These are phyloP conservation scores for Muscicapa comitata DNA, from an alignment of 2,797 vertebrate genomes.

Conservation along the genomic window DNA sequence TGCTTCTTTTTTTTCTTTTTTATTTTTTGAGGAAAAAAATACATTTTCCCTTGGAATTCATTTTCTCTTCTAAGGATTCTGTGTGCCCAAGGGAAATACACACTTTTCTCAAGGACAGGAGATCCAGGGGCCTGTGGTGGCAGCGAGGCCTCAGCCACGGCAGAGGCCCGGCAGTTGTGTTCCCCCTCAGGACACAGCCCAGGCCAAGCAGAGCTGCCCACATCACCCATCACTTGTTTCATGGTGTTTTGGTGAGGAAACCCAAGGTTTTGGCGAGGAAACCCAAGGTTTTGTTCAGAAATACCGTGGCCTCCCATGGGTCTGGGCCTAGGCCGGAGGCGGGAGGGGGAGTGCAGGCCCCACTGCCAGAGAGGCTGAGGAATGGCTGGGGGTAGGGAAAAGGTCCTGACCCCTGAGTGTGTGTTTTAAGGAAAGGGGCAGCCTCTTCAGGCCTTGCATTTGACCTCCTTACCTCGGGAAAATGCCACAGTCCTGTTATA, in stretches of 20 bases:
- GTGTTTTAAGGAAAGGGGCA: background rate
- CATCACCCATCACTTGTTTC: rapidly evolving
- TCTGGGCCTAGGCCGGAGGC: too few relatives aligned
- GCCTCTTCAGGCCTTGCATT: background rate
- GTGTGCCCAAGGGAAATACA: slow-evolving; percentile 44
- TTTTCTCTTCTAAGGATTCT: background rate
- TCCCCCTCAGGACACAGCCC: background rate
- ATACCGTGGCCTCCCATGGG: rapidly evolving
- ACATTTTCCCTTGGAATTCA: background rate
- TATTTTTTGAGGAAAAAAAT: too few relatives aligned
- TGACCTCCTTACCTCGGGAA: background rate
- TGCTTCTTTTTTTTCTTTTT: background rate
- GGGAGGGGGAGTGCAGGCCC: rapidly evolving
- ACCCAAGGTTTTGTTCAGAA: background rate
- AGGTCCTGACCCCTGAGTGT: background rate
- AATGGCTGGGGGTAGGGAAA: background rate
- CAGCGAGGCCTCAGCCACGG: rapidly evolving
- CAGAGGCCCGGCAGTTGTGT: rapidly evolving
- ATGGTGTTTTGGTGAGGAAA: background rate
- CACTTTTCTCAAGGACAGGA: slow-evolving; percentile 22
- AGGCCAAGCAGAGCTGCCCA: rapidly evolving
- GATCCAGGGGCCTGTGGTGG: background rate
- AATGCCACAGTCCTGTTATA: background rate
- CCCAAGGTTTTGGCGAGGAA: background rate
- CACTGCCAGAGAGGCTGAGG: background rate